phyloP scores from a whole-genome alignment of 1,140 invertebrate genomes.

The Paraescarpia echinospica region DNA sequence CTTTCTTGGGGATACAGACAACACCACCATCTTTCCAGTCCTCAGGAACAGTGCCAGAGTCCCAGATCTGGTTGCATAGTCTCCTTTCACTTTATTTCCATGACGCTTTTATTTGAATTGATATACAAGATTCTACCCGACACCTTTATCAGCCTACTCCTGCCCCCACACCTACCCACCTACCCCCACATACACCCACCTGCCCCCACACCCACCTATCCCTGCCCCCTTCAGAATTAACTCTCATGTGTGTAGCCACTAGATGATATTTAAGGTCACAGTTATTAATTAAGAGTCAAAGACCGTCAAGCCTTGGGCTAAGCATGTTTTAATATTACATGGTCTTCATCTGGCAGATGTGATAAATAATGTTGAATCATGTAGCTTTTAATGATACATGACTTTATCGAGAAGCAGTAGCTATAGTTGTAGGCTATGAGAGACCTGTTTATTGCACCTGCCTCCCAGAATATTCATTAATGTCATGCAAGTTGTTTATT shows the following conservation, averaged over 20 bases:
- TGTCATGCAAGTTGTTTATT: not conserved
- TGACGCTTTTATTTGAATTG: too few relatives aligned
- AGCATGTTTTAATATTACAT: not conserved
- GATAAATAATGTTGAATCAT: not conserved
- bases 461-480: not conserved
- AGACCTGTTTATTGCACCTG: not conserved
- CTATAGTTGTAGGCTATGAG: not conserved
- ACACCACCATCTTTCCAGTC: too few relatives aligned
- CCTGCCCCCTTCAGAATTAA: not conserved
- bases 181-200: too few relatives aligned
- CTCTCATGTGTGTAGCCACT: not conserved
- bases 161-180: not conserved
- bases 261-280: not conserved
- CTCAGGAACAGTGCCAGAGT: too few relatives aligned
- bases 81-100: too few relatives aligned
- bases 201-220: not conserved
- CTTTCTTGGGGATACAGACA: too few relatives aligned
- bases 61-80: too few relatives aligned
- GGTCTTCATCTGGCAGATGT: not conserved
- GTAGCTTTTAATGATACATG: not conserved
- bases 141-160: not conserved
- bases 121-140: too few relatives aligned
- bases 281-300: not conserved
- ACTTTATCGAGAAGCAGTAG: not conserved
- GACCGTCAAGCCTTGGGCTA: not conserved